Evolutionary conservation across 2,113 vertebrate genomes (phyloP), one percentile per base, ranked within the genome.

Genomic region (Elephantulus edwardii): DNA sequence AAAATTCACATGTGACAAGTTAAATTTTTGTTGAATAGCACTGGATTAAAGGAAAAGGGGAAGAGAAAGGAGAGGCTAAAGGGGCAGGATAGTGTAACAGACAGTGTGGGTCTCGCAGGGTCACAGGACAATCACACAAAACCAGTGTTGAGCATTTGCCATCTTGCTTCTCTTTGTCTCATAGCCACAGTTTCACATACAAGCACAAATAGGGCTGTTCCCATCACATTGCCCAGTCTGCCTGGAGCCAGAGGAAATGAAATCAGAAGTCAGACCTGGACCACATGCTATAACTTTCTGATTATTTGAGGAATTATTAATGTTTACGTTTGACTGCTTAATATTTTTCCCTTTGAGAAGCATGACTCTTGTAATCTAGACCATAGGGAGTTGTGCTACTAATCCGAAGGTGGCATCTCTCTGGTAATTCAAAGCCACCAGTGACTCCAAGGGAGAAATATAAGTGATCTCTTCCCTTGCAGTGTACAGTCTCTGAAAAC

Each of bases 81-180:
- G 4, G 33, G 9, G 85, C 13, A 80, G 74, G 70, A 46, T 3
- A 3, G 4, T 5, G 52, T 26, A 40, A 48, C 9, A 38, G 44
- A n/a, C 5, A 19, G 35, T 56, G 14, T 1, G 8, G n/a, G 24
- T 64, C 24, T 50, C 44, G 33, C 0, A 0, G 13, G 1, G 38
- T 38, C 20, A n/a, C 70, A n/a, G 52, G 48, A 26, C 22, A 2
- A 0, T n/a, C 9, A 24, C 3, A 9, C 16, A 44, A 28, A 70
- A 30, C 44, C 24, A 2, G 28, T 0, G 3, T 12, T 35, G 26
- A 70, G 26, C 50, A 50, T 52, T 42, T 38, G 14, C 6, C 11
- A 12, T 1, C 26, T 28, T 3, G 9, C 28, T 60, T 38, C 30
- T 17, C 46, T 13, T 46, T 52, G n/a, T n/a, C n/a, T n/a, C n/a